Evolutionary conservation across 2,797 vertebrate genomes (phyloP), one percentile per base, ranked within the genome.

Genomic region (Eulemur coronatus): DNA sequence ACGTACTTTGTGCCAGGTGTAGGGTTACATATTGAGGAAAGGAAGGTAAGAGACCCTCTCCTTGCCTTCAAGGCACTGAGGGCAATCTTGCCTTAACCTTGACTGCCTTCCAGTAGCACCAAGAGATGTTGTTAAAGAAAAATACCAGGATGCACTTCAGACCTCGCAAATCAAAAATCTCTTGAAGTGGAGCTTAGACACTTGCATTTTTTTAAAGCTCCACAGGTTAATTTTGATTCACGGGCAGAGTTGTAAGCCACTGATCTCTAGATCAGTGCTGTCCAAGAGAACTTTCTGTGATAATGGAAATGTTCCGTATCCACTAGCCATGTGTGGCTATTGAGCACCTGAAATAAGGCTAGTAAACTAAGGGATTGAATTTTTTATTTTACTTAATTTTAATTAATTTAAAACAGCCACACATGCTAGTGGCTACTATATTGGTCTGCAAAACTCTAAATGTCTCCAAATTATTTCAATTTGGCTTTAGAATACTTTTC

Each of bases 351-450:
- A 91, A 91, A 89, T 67, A 92, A 4, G 72, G 89, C 46, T 73
- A 80, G 46, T 84, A 59, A 84, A 84, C 50, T 38, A 24, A 94
- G 70, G 41, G 86, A 86, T 1, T 55, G 35, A 82, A 89, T 81
- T 94, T 55, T 72, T 84, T 89, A 67, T 72, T 84, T 89, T 72
- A 72, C 46, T 84, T 92, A 28, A 85, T 89, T 93, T 93, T 84
- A 57, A 59, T 76, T 41, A 17, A 70, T 22, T 65, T 57, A 72
- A 92, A 96, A 86, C 41, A 50, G 33, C 12, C 73, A 76, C 11
- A 7, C 4, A 13, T 76, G n/a, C 88, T 88, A 70, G 9, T 52
- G 73, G 41, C 75, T 89, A 65, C 20, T 75, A 1, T 50, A 50
- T 22, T 13, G 8, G 33, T 70, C 63, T 52, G 17, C 61, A 72